Evolutionary conservation across 1,140 invertebrate species (phyloP), one percentile per base, ranked within the genome.

Genomic region (Drosophila nasuta): DNA sequence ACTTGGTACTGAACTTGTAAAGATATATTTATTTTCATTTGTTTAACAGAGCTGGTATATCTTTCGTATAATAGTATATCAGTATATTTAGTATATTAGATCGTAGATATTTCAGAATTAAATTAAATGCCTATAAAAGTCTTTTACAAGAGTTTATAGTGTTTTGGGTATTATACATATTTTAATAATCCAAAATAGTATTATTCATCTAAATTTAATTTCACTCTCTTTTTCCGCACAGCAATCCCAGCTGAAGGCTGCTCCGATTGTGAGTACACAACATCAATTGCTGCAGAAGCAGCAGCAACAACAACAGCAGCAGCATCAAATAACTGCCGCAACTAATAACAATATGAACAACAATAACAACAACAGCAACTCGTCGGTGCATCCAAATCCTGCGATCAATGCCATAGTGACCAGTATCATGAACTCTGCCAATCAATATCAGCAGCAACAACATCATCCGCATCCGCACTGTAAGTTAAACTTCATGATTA

Each of bases 371-470:
- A 85, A 77, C 51, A 85, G 72, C 30, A 91, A 94, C 33, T 93
- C 94, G 62, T 95, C 95, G 81, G 94, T 95, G 64, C 93, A 95
- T 78, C 94, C 95, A n/a, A 96, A 96, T 90, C 94, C 95, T 30
- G 95, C 95, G 54, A 96, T 96, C 75, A 96, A 94, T 90, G 96
- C 96, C 68, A 94, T 96, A 73, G 95, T 96, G 48, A 96, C 95
- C 69, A 96, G 96, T 87, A 94, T 96, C 8, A 96, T 96, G 95
- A 96, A 96, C 91, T 96, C 95, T 35, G 95, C 95, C 41, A 95
- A 96, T 91, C 95, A 96, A 83, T 96, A 96, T 88, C 95, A 95
- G 88, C 95, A 95, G 88, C 95, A 96, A 92, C 91, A 92, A 7
- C 90, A 91, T 11, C 82, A 83, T 3, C 95, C 96, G 80, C 96